Evolutionary conservation across 37 sponge, comb jelly and placozoan species (phyloP).

Genomic region (Halisarca cf. caerulea): DNA sequence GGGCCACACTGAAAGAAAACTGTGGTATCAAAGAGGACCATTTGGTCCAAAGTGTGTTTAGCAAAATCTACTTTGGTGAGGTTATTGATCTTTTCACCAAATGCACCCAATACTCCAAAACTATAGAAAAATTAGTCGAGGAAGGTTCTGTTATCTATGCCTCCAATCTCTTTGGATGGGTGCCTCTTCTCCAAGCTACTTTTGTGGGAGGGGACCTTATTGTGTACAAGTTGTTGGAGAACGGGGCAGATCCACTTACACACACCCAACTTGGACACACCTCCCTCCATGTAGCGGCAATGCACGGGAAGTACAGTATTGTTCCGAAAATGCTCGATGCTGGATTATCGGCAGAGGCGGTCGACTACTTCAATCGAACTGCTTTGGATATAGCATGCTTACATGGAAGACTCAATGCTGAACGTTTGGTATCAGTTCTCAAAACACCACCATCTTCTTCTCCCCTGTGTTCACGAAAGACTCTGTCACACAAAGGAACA

Average conservation of each 20-base stretch:
- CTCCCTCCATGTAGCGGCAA: slow-evolving; percentile 77
- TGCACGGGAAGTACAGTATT: slow-evolving; percentile 57
- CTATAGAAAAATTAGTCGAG: slow-evolving; percentile 39
- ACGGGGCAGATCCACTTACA: slow-evolving; percentile 50
- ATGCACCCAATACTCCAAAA: slow-evolving; percentile 46
- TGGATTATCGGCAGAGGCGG: slow-evolving; percentile 42
- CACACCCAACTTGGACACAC: slow-evolving; percentile 69
- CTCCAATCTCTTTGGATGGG: slow-evolving; percentile 88
- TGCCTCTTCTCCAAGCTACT: slow-evolving; percentile 66
- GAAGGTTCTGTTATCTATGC: slow-evolving; percentile 70
- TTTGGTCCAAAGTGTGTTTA: background rate
- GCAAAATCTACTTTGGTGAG: slow-evolving; percentile 19
- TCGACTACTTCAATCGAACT: slow-evolving; percentile 73
- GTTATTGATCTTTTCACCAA: slow-evolving; percentile 27
- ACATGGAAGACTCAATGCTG: slow-evolving; percentile 70
- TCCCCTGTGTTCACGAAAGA: slow-evolving; percentile 24
- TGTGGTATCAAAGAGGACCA: slow-evolving; percentile 40
- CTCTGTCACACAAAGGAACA: slow-evolving; percentile 28
- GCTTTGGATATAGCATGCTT: slow-evolving; percentile 80
- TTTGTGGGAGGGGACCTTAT: slow-evolving; percentile 43
- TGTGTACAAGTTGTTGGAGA: slow-evolving; percentile 38
- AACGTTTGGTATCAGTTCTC: slow-evolving; percentile 44
- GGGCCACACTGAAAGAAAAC: slow-evolving; percentile 61
- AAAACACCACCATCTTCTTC: slow-evolving; percentile 50
- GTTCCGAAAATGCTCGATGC: slow-evolving; percentile 47